Base-by-base conservation (phyloP, 1,140 invertebrate genomes). In the Tribolium castaneum region DNA sequence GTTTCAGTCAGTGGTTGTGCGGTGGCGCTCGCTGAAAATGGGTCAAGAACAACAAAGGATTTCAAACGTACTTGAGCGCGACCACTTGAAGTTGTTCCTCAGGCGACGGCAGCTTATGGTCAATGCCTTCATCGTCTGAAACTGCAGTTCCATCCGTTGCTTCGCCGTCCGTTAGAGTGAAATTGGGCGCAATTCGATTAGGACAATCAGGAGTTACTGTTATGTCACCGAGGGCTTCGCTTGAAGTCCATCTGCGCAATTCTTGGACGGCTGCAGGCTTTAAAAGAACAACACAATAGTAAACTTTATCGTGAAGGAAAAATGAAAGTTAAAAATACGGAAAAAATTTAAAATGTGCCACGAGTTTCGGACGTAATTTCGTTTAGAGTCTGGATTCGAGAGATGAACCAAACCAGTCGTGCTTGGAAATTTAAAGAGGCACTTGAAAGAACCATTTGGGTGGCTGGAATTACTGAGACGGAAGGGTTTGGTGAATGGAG, bases 171-270 rank as follows among this genome's bases (percentile, higher is more conserved):
- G 86, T 87, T 6, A 77, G 72, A 12, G 87, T 88, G 3, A 88
- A 84, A 76, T 88, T 86, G 80, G 86, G 86, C 1, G 86, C 82
- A 52, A 90, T 90, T 30, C 88, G 85, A 82, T 87, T 88, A n/a
- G 92, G 90, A 78, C 93, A 93, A 86, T 94, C 93, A 19, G 94
- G 92, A 13, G 92, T 89, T 10, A 94, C 93, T 10, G 94, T 95
- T 52, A 95, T 90, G 83, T 95, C 94, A 72, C 94, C 94, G 34
- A 96, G 86, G 9, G 94, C 94, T 86, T 96, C 94, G 77, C 90
- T 90, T 30, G 94, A 95, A 34, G 94, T 95, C 94, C 95, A 96
- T 89, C 93, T 91, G 74, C 94, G 90, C 51, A 96, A 89, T 78
- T 94, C 92, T 80, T 93, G 92, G 75, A 96, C 90, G 79, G 92